Conservation (phyloP, 2,888 invertebrate species). For the Perdita meconis region DNA sequence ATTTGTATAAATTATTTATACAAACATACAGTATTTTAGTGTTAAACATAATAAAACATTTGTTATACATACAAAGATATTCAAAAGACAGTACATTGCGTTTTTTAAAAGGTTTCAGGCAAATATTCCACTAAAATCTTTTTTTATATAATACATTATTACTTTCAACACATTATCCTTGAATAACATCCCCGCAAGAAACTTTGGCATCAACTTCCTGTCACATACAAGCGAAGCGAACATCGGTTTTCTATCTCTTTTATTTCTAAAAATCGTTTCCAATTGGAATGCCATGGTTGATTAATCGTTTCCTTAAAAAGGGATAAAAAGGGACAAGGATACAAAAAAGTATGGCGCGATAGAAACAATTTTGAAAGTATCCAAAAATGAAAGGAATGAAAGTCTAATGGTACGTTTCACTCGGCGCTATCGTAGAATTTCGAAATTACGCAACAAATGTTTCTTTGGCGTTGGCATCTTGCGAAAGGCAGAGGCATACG, state of each 20-base stretch:
- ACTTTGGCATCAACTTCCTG: slow-evolving; percentile 23
- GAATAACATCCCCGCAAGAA: slow-evolving; percentile 36
- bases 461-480: not conserved
- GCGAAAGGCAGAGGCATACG: not conserved
- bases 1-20: too few relatives aligned
- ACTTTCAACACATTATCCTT: slow-evolving; percentile 33
- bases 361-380: slow-evolving; percentile 47
- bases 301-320: slow-evolving; percentile 14
- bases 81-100: too few relatives aligned
- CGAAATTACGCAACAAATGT: slow-evolving; percentile 50
- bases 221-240: slow-evolving; percentile 1
- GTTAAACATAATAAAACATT: too few relatives aligned
- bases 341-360: slow-evolving; percentile 4
- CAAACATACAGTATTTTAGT: too few relatives aligned
- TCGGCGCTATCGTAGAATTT: slow-evolving; percentile 36
- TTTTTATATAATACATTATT: too few relatives aligned
- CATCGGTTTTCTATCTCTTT: not conserved
- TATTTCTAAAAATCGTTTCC: slow-evolving; percentile 21
- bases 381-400: slow-evolving; percentile 53
- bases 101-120: too few relatives aligned
- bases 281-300: slow-evolving; percentile 38
- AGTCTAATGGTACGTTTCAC: slow-evolving; percentile 42
- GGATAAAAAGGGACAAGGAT: slow-evolving; percentile 2
- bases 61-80: too few relatives aligned
- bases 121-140: too few relatives aligned